Conservation (phyloP, 2,797 vertebrate species). For the Muscicapa comitata region DNA sequence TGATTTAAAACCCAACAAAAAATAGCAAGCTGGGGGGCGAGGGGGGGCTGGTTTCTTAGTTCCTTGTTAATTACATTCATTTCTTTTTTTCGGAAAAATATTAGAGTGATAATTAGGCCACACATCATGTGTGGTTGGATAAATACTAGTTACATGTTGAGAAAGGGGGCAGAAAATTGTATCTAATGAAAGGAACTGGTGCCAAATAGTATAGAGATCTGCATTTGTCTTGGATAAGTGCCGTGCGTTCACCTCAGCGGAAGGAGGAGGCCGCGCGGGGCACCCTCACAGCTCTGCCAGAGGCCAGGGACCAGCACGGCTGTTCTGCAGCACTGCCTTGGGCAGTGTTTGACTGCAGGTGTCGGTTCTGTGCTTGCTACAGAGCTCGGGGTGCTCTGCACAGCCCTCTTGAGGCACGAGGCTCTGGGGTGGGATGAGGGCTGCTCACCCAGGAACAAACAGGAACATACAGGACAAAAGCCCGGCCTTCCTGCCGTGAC, state of each 20-base stretch:
- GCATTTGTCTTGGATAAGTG: not conserved
- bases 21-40: not conserved
- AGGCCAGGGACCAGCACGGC: accelerated
- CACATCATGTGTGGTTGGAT: constrained; percentile 4
- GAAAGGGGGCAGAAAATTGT: constrained; percentile 30
- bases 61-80: constrained; percentile 10
- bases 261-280: not conserved
- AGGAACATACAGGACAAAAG: not conserved
- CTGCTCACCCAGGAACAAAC: not conserved
- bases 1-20: not conserved
- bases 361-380: accelerated
- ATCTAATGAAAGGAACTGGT: constrained; percentile 42
- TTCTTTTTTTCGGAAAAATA: constrained; percentile 7
- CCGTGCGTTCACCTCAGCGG: not conserved
- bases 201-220: constrained; percentile 12
- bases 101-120: constrained; percentile 44
- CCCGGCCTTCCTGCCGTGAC: accelerated
- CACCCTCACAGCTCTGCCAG: not conserved
- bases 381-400: not conserved
- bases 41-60: not conserved
- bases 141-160: constrained; percentile 26
- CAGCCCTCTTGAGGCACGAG: not conserved
- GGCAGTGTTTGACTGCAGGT: not conserved
- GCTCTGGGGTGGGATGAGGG: accelerated
- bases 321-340: not conserved